Evolutionary conservation across 1,140 invertebrate genomes (phyloP), one percentile per base, ranked within the genome.

Genomic region (Phthorimaea operculella): DNA sequence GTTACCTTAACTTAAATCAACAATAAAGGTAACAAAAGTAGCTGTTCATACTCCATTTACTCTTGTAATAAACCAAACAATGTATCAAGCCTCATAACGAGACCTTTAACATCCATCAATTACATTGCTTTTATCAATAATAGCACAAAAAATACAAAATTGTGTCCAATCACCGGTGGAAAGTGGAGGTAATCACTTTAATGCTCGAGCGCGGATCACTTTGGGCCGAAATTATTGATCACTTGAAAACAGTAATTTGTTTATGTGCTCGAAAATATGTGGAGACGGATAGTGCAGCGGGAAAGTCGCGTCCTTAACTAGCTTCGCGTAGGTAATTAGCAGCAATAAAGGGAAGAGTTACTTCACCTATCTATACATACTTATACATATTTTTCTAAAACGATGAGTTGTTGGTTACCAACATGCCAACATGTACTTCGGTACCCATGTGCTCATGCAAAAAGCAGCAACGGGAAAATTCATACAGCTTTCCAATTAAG

Each of bases 91-190:
- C 44, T 47, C 44, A 62, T 59, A 71, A 73, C 64, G 60, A 71
- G 56, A 49, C 63, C 28, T 59, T 64, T 68, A 64, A 70, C 62
- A 62, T 61, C 62, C 51, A 66, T 58, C 64, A 65, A 69, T 74
- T 71, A 76, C 68, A 68, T 53, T 51, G 60, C 66, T 76, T 77
- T 72, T 76, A 72, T 70, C 72, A 79, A 79, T 76, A 79, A 78
- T 72, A 63, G 60, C 67, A 63, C 51, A 64, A 68, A 67, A 77
- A 76, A 76, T 76, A 67, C 63, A 51, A 69, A 73, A 74, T 76
- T 72, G 63, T 82, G 75, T 73, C 72, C 76, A 76, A 77, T 79
- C 71, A 78, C 67, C 58, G 55, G 14, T 36, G 64, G 48, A 78
- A 76, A 79, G 74, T 79, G 78, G 75, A 64, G 63, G 62, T 75